Evolutionary conservation across 1,140 invertebrate species (phyloP).

Genomic region (Nixonia krombeini): DNA sequence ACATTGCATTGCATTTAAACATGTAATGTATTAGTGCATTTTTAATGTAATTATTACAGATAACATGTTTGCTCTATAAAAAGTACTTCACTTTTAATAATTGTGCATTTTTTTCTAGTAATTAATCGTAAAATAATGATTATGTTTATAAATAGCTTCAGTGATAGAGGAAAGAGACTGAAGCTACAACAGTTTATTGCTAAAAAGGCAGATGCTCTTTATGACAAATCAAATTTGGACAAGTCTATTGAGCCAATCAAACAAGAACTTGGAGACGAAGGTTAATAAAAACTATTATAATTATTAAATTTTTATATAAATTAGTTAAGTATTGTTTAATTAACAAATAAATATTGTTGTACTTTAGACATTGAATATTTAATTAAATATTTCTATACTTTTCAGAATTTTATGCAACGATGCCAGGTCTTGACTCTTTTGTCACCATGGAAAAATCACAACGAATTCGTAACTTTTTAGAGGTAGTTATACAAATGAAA

Average conservation of each 20-base stretch:
- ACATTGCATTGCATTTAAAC: no score
- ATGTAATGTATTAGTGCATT: no score
- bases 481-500: constrained; percentile 78
- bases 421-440: constrained; percentile 90
- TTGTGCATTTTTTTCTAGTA: no score
- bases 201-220: constrained; percentile 82
- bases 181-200: constrained; percentile 88
- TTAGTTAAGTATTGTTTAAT: no score
- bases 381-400: constrained; percentile 27
- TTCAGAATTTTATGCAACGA: constrained; percentile 84
- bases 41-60: no score
- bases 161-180: constrained; percentile 85
- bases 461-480: constrained; percentile 83
- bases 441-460: constrained; percentile 79
- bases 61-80: no score
- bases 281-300: constrained; percentile 45
- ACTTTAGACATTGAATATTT: background rate
- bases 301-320: no score
- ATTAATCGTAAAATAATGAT: no score
- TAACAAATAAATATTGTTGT: background rate
- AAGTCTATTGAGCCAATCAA: constrained; percentile 64
- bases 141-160: constrained; percentile 73
- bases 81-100: no score
- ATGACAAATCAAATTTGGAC: constrained; percentile 73
- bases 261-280: constrained; percentile 66